Base-by-base conservation (phyloP, 2,797 vertebrate species). In the Centropyge bicolor region DNA sequence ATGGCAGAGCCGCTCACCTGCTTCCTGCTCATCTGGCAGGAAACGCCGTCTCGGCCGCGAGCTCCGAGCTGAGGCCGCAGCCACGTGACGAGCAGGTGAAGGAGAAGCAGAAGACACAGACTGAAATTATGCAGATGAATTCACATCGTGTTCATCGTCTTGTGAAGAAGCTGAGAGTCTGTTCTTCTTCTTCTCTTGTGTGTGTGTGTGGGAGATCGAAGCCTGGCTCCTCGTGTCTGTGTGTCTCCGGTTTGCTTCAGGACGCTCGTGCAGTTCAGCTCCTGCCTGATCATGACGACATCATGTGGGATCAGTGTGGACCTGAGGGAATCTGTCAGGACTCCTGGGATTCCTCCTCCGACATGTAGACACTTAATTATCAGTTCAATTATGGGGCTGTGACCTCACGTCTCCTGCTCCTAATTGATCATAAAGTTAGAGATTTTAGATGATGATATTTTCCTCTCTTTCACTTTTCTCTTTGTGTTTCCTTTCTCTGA, bases 361-460 rank as follows among this genome's bases (percentile, higher is more conserved):
- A 67, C 69, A 40, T 46, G 60, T n/a, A 35, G 49, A 71, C 68
- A n/a, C 51, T 79, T 77, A 48, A 86, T 79, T 66, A 82, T 55
- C 70, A 43, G 69, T 59, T 76, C 46, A 68, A 36, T 76, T 61
- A 74, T 55, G 1, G 27, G 41, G 31, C 35, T 16, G 43, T 54
- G 70, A 74, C 60, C 65, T 63, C 64, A 6, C 5, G 31, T 60
- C 68, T 77, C 31, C n/a, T 24, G 43, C 4, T 27, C 5, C 48
- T 54, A 24, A 65, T 70, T 76, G 61, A 65, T 70, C 46, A 19
- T 56, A 11, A 74, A 48, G 69, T 49, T 38, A 41, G 20, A 74
- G 75, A 9, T 80, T 62, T 67, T 36, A 35, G 61, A 64, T 49
- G 11, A 68, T 24, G 24, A 14, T 41, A 11, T 45, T 24, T 63